Base-by-base conservation (phyloP, 2,113 vertebrate species). In the Garra rufa region DNA sequence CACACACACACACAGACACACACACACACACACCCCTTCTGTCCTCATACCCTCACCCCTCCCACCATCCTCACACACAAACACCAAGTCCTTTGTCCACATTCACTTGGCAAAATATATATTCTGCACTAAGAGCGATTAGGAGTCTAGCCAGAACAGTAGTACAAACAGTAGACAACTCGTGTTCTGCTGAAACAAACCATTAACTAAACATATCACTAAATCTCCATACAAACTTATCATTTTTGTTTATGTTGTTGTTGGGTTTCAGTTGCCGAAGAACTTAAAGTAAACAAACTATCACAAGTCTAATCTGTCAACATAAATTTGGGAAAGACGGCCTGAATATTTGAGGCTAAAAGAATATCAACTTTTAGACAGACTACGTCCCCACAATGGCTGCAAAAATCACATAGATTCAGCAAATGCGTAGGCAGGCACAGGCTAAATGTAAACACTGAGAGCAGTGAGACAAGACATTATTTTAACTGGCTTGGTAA, bases 11-110 rank as follows among this genome's bases (percentile, higher is more conserved):
- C 24, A 24, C 52, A 82, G 65, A 80, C 63, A 46, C 50, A 61
- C 82, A 67, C 21, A 67, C 63, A 80, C 87, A 52, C 55, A 43
- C 50, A 24, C 81, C 34, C 34, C 34, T 75, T 67, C 71, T 84
- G 77, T 88, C 85, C 84, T 81, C 71, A 71, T 84, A 84, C 61
- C 84, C 82, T 85, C 82, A 85, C 74, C 77, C 84, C 80, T 77
- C 63, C 76, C 65, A 10, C 80, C 83, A 83, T 77, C 71, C 76
- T 81, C 30, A 34, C 67, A 81, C 76, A 85, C 81, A 85, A 81
- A 89, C 57, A 81, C 70, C 81, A 87, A 89, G 77, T 86, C 88
- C 86, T 89, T 89, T 89, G 88, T 89, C 81, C 81, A 81, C 65
- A 87, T 75, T 87, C 63, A 82, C 65, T 83, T 76, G 57, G 77